Evolutionary conservation across 2,888 invertebrate genomes (phyloP).

Genomic region (Lithodes maja): DNA sequence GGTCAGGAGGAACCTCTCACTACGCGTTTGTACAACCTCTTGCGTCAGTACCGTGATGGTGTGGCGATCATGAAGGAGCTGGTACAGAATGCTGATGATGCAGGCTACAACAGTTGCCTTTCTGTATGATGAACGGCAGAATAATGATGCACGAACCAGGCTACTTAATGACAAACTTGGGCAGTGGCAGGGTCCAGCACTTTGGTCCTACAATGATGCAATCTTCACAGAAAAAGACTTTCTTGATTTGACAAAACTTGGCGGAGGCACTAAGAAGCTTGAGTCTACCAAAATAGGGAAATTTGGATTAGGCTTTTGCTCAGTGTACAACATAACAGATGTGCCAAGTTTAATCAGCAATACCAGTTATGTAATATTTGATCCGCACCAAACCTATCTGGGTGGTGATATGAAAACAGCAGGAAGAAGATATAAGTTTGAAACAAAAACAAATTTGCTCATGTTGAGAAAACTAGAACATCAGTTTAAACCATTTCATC

Average conservation of each 20-base stretch:
- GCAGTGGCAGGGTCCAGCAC: conserved; percentile 49
- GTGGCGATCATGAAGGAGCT: conserved; percentile 45
- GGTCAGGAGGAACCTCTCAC: conserved; percentile 49
- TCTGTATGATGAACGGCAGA: conserved; percentile 43
- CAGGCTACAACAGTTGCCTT: conserved; percentile 31
- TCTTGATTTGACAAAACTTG: conserved; percentile 28
- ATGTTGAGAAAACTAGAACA: conserved; percentile 38
- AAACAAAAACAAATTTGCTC: neutral
- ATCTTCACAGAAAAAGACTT: conserved; percentile 39
- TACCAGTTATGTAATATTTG: conserved; percentile 45
- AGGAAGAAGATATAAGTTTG: conserved; percentile 31
- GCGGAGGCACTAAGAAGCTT: conserved; percentile 40
- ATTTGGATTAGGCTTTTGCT: conserved; percentile 49
- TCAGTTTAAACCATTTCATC: conserved; percentile 41
- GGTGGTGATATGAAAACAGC: neutral
- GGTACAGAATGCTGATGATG: conserved; percentile 58
- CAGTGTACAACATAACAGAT: conserved; percentile 53
- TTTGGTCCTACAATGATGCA: conserved; percentile 50
- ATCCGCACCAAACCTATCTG: conserved; percentile 37
- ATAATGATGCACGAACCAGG: conserved; percentile 25
- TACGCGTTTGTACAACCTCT: conserved; percentile 41
- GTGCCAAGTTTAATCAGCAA: conserved; percentile 46
- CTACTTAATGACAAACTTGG: neutral
- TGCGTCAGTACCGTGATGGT: conserved; percentile 51
- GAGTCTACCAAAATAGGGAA: conserved; percentile 52